These are phyloP conservation scores for Oscheius onirici DNA, from an alignment of 2,888 invertebrate genomes.

Conservation along the genomic window DNA sequence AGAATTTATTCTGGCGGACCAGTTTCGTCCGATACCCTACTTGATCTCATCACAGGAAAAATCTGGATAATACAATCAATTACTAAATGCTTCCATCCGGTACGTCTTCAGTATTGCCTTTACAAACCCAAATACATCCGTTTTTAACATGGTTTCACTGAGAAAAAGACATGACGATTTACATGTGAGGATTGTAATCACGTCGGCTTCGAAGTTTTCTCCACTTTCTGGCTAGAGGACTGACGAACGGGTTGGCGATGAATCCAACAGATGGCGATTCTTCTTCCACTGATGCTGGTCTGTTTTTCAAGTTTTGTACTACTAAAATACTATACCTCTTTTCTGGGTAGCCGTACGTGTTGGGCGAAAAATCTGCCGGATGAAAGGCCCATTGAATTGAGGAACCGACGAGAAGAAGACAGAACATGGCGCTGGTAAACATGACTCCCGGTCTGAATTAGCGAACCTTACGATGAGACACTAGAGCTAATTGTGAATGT, in stretches of 20 bases:
- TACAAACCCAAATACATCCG: too few relatives aligned
- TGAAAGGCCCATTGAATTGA: constrained; percentile 32
- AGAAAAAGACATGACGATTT: neutral
- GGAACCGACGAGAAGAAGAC: constrained; percentile 23
- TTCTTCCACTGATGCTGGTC: constrained; percentile 17
- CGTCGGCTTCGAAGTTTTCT: constrained; percentile 32
- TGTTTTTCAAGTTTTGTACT: too few relatives aligned
- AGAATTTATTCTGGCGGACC: too few relatives aligned
- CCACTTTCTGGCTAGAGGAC: constrained; percentile 34
- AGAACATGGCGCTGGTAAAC: neutral
- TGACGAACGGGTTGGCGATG: constrained; percentile 34
- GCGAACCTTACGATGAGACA: neutral
- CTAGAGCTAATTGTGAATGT: neutral
- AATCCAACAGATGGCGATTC: constrained; percentile 8
- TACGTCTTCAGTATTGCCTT: too few relatives aligned
- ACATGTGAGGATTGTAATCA: neutral
- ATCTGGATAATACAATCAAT: too few relatives aligned
- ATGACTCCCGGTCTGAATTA: constrained; percentile 3
- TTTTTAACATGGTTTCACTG: too few relatives aligned
- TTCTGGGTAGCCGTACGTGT: neutral
- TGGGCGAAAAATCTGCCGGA: constrained; percentile 19
- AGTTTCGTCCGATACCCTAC: too few relatives aligned
- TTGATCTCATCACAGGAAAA: too few relatives aligned
- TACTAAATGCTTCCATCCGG: too few relatives aligned
- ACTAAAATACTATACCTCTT: neutral